phyloP scores from a whole-genome alignment of 2,797 vertebrate genomes.

The Sebastes nivosus region DNA sequence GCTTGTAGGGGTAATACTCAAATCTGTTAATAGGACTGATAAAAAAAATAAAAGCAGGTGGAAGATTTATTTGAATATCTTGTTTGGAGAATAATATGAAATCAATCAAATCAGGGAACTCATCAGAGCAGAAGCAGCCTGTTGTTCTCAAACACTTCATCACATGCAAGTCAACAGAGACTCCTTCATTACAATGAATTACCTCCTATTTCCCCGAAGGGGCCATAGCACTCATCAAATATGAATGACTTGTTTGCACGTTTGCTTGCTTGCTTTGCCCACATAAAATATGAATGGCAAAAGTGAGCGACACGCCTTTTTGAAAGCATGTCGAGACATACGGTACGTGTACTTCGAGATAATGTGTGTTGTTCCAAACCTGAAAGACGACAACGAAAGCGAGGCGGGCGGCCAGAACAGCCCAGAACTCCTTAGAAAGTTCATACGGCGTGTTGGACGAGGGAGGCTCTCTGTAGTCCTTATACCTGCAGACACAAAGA shows the following conservation, averaged over 20 bases:
- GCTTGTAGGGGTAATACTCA: background rate
- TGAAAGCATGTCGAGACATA: background rate
- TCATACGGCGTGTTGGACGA: conserved; percentile 92
- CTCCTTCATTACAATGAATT: background rate
- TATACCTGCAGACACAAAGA: conserved; percentile 75
- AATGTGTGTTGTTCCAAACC: conserved; percentile 74
- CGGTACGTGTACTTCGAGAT: background rate
- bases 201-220: background rate
- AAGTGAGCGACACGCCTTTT: background rate
- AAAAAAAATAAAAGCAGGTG: background rate
- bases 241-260: background rate
- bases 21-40: background rate
- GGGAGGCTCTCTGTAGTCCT: conserved; percentile 94
- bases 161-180: background rate
- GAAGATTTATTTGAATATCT: background rate
- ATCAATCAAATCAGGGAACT: background rate
- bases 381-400: conserved; percentile 97
- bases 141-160: background rate
- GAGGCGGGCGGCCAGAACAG: conserved; percentile 91
- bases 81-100: background rate
- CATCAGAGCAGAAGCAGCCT: background rate
- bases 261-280: background rate
- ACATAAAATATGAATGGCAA: background rate
- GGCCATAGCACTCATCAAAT: background rate
- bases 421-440: conserved; percentile 96